These are phyloP conservation scores for Drosophila ezoana DNA, from an alignment of 2,888 invertebrate species.

Conservation along the genomic window DNA sequence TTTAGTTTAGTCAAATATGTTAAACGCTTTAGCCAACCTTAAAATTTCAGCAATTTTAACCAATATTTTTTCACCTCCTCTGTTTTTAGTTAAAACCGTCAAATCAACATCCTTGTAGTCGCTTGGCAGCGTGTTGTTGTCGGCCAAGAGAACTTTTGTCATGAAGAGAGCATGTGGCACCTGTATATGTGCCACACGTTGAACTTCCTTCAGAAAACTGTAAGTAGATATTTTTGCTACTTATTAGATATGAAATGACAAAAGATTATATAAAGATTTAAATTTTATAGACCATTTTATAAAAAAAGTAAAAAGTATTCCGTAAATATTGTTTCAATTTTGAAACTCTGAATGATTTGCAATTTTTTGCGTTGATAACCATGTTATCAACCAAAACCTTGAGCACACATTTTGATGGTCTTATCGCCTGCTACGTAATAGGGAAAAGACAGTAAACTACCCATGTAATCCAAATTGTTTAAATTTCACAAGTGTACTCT, in stretches of 20 bases:
- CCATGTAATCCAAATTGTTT: too few relatives aligned
- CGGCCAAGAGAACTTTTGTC: conserved; percentile 86
- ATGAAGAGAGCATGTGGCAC: conserved; percentile 86
- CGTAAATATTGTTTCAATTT: not conserved
- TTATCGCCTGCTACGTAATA: not conserved
- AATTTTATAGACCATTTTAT: not conserved
- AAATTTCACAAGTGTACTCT: too few relatives aligned
- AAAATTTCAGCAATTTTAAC: conserved; percentile 67
- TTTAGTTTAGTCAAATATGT: conserved; percentile 63
- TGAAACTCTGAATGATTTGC: not conserved
- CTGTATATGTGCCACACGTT: conserved; percentile 84
- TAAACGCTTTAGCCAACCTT: conserved; percentile 72
- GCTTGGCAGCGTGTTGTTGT: conserved; percentile 84
- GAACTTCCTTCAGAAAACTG: conserved; percentile 84
- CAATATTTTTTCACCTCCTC: conserved; percentile 60
- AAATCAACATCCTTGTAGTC: conserved; percentile 85
- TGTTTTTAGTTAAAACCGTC: conserved; percentile 75
- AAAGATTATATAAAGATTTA: not conserved
- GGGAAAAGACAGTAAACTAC: too few relatives aligned
- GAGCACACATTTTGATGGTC: not conserved
- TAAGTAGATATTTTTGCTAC: conserved; percentile 9
- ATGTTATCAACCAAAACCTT: not conserved
- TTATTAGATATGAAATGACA: too few relatives aligned
- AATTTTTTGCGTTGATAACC: not conserved
- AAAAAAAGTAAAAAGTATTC: too few relatives aligned